phyloP scores from a whole-genome alignment of 1,140 invertebrate species.

The Aphis craccivora region DNA sequence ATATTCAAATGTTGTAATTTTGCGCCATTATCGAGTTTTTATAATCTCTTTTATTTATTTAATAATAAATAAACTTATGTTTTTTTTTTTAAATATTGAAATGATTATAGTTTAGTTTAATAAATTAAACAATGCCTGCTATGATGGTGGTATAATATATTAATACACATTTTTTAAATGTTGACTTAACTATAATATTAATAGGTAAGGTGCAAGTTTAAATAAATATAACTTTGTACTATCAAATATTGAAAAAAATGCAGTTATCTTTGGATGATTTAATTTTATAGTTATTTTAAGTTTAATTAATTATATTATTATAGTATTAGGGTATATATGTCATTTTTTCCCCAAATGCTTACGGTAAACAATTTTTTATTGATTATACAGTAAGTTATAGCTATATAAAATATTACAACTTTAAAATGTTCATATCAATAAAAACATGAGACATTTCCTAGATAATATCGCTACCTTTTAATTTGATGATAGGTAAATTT shows the following conservation, averaged over 20 bases:
- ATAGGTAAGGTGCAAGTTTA: not conserved
- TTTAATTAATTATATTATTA: not conserved
- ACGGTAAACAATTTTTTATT: not conserved
- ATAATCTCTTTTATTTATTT: not conserved
- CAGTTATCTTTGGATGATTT: not conserved
- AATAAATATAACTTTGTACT: too few relatives aligned
- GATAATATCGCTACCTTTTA: too few relatives aligned
- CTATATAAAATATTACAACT: too few relatives aligned
- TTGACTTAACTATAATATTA: not conserved
- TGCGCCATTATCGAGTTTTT: not conserved
- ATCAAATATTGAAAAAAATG: too few relatives aligned
- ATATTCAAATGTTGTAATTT: conserved; percentile 4
- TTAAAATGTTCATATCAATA: too few relatives aligned
- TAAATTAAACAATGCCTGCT: not conserved
- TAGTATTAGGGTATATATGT: not conserved
- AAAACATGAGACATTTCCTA: too few relatives aligned
- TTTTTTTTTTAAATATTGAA: not conserved
- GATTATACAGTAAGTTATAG: too few relatives aligned
- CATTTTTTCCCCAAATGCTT: not conserved
- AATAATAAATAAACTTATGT: not conserved
- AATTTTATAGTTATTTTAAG: not conserved
- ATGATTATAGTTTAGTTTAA: not conserved
- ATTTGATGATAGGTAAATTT: too few relatives aligned
- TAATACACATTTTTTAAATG: not conserved
- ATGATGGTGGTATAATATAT: not conserved